phyloP scores from a whole-genome alignment of 1,140 invertebrate species.

The Drosophila bifasciata region DNA sequence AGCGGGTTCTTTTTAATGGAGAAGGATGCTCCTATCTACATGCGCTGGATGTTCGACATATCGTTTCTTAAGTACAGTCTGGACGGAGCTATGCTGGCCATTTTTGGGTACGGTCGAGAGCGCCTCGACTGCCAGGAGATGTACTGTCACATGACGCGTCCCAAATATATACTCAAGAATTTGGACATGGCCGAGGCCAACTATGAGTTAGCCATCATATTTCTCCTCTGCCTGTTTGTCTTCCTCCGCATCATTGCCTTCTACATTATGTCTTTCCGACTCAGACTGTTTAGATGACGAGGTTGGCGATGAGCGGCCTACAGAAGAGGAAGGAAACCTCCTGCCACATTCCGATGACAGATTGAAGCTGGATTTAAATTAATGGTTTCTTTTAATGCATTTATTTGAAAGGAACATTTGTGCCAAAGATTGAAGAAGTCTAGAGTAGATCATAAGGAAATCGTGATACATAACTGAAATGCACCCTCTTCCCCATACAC shows the following conservation, averaged over 20 bases:
- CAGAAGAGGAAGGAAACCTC: background rate
- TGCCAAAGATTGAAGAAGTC: conserved; percentile 68
- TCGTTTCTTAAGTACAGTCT: conserved; percentile 93
- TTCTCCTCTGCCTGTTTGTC: conserved; percentile 65
- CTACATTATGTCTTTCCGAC: conserved; percentile 80
- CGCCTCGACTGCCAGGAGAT: conserved; percentile 87
- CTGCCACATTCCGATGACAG: conserved; percentile 59
- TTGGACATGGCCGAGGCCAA: conserved; percentile 89
- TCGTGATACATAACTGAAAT: conserved; percentile 66
- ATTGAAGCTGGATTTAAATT: conserved; percentile 25
- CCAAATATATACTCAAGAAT: conserved; percentile 88
- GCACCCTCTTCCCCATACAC: conserved; percentile 8
- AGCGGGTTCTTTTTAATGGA: conserved; percentile 95
- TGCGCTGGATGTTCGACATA: conserved; percentile 94
- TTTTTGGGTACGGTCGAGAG: conserved; percentile 88
- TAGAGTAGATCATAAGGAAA: conserved; percentile 64
- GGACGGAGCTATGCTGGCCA: conserved; percentile 87
- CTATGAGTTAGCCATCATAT: conserved; percentile 62
- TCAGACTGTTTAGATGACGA: conserved; percentile 80
- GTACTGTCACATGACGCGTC: conserved; percentile 90
- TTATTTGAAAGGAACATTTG: conserved; percentile 42
- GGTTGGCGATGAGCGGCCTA: background rate
- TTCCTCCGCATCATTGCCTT: conserved; percentile 76
- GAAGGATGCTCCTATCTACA: conserved; percentile 90
- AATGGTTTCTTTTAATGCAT: conserved; percentile 47